Percentiles rank a stretch among this genome's conserved stretches.
Evolutionary conservation across 1,140 invertebrate genomes (phyloP).

Genomic region (Brachionus paranguensis): DNA sequence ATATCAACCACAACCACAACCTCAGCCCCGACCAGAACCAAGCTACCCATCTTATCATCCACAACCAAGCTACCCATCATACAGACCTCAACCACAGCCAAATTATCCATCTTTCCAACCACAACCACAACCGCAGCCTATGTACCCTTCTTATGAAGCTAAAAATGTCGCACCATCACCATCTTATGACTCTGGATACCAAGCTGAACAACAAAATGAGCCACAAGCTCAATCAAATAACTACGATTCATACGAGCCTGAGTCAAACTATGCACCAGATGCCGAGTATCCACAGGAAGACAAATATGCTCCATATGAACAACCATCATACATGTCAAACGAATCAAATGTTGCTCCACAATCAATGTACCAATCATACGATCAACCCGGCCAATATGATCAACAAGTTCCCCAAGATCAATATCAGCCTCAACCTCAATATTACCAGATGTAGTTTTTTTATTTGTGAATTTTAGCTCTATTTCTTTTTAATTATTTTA

Average conservation of each 20-base stretch:
- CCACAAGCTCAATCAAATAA: background rate
- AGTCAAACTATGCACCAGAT: background rate
- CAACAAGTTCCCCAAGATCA: constrained; percentile 5
- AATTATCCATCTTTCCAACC: no score
- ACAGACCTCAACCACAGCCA: no score
- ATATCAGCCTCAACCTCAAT: background rate
- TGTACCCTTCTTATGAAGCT: background rate
- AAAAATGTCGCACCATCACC: background rate
- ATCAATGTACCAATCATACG: background rate
- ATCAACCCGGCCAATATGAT: background rate
- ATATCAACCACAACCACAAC: background rate
- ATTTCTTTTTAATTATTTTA: background rate
- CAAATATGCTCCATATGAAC: background rate
- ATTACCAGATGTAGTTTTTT: background rate
- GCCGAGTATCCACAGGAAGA: background rate
- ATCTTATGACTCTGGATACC: background rate
- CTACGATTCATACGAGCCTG: background rate
- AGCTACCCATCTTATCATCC: background rate
- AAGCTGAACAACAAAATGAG: background rate
- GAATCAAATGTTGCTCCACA: background rate
- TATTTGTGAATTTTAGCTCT: background rate
- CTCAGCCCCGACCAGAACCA: background rate
- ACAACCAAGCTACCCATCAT: background rate
- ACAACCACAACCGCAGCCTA: no score
- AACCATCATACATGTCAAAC: background rate